Percentiles rank a stretch among this genome's conserved stretches.
Evolutionary conservation across 1,140 invertebrate species (phyloP).

Genomic region (Megalopta genalis): DNA sequence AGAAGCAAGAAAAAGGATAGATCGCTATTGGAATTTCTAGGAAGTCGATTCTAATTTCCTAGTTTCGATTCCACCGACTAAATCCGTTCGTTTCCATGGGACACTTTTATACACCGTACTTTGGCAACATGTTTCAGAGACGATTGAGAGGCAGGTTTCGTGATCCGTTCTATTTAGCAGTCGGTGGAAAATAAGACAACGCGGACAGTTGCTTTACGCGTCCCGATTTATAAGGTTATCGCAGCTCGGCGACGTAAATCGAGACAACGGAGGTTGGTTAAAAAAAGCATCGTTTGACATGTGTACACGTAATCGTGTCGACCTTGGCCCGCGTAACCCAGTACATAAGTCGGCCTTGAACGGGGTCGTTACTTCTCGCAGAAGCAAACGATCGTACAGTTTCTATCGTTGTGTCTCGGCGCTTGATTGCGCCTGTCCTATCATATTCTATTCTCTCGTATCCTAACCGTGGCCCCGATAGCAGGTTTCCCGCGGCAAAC

Average conservation of each 20-base stretch:
- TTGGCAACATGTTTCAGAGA: too few species aligned
- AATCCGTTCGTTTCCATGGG: too few species aligned
- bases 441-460: too few species aligned
- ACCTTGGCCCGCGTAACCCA: slow-evolving; percentile 60
- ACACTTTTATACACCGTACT: too few species aligned
- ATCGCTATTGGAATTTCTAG: too few species aligned
- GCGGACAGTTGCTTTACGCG: not conserved
- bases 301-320: slow-evolving; percentile 47
- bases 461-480: not conserved
- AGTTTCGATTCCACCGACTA: too few species aligned
- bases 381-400: slow-evolving; percentile 9
- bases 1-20: too few species aligned
- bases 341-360: slow-evolving; percentile 53
- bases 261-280: slow-evolving; percentile 1
- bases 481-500: not conserved
- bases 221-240: slow-evolving; percentile 40
- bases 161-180: not conserved
- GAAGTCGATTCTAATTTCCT: too few species aligned
- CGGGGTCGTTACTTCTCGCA: slow-evolving; percentile 39
- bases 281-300: slow-evolving; percentile 48
- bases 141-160: not conserved
- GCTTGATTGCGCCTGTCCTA: not conserved
- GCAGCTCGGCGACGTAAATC: slow-evolving; percentile 16
- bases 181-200: not conserved
- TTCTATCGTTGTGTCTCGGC: not conserved